These are phyloP conservation scores for Scatophagus argus DNA, from an alignment of 2,113 vertebrate genomes.

Conservation along the genomic window DNA sequence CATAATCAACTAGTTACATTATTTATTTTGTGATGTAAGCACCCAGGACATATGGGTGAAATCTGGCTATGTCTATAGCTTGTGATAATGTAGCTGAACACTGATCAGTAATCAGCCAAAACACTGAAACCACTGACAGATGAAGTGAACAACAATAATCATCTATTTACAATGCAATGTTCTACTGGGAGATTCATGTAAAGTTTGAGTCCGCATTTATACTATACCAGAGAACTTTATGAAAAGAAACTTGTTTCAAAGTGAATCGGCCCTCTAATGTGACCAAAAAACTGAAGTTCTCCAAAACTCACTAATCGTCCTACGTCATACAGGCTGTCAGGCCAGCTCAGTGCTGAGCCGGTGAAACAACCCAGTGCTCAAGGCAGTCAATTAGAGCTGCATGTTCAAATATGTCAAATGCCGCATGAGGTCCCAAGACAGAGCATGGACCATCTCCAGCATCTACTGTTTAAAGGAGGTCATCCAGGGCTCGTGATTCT, in stretches of 20 bases:
- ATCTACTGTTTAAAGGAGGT: constrained; percentile 47
- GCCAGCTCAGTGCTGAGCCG: constrained; percentile 35
- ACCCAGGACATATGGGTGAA: background rate
- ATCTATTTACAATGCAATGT: too few relatives aligned
- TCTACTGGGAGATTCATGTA: constrained; percentile 13
- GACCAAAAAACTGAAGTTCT: constrained; percentile 36
- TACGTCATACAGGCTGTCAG: constrained; percentile 57
- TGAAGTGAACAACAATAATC: too few relatives aligned
- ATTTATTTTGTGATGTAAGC: background rate
- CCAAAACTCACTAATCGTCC: constrained; percentile 41
- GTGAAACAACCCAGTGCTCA: constrained; percentile 55
- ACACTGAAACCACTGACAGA: too few relatives aligned
- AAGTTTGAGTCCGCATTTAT: constrained; percentile 28
- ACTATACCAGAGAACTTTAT: constrained; percentile 14
- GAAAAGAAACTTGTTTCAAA: constrained; percentile 3
- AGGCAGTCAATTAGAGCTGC: constrained; percentile 71
- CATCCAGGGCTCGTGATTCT: constrained; percentile 8
- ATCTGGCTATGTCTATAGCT: background rate
- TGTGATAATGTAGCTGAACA: background rate
- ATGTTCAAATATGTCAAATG: constrained; percentile 74
- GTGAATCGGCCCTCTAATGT: constrained; percentile 13
- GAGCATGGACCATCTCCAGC: constrained; percentile 40
- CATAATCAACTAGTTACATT: background rate
- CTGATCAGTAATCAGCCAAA: too few relatives aligned
- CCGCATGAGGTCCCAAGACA: constrained; percentile 48